Evolutionary conservation across 2,888 invertebrate genomes (phyloP).

Genomic region (Clostera curtula): DNA sequence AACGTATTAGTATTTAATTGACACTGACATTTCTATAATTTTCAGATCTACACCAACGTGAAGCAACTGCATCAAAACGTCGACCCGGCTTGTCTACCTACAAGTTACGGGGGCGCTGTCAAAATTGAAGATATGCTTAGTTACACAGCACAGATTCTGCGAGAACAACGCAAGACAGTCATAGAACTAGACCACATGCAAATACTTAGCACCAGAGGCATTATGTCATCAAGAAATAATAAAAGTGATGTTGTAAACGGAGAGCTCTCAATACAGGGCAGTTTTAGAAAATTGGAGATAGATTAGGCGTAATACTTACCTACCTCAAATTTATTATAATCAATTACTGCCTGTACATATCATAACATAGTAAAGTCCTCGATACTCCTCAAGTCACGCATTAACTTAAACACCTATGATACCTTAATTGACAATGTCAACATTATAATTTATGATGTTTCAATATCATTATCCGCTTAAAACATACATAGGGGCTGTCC

Average conservation of each 20-base stretch:
- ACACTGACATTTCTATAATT: no score
- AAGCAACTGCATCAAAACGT: slow-evolving; percentile 76
- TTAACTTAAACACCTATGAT: no score
- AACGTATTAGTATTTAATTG: no score
- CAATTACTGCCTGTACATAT: no score
- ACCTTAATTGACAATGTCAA: no score
- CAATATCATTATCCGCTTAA: no score
- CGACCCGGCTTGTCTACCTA: slow-evolving; percentile 79
- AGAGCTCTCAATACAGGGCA: slow-evolving; percentile 68
- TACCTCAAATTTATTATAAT: no score
- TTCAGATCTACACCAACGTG: slow-evolving; percentile 74
- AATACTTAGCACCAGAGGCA: slow-evolving; percentile 78
- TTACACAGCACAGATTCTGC: slow-evolving; percentile 78
- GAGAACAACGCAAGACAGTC: slow-evolving; percentile 73
- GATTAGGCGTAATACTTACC: slow-evolving; percentile 68
- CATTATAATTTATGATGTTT: no score
- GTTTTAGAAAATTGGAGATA: slow-evolving; percentile 81
- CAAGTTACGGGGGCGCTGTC: slow-evolving; percentile 82
- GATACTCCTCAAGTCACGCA: no score
- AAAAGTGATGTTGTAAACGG: slow-evolving; percentile 35
- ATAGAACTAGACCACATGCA: slow-evolving; percentile 78
- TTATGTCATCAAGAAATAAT: slow-evolving; percentile 40
- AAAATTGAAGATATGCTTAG: slow-evolving; percentile 82
- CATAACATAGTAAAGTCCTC: no score
- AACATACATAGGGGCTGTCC: no score